Evolutionary conservation across 2,888 invertebrate genomes (phyloP), one percentile per base, ranked within the genome.

Genomic region (Scaptomyza cyrtandrae): DNA sequence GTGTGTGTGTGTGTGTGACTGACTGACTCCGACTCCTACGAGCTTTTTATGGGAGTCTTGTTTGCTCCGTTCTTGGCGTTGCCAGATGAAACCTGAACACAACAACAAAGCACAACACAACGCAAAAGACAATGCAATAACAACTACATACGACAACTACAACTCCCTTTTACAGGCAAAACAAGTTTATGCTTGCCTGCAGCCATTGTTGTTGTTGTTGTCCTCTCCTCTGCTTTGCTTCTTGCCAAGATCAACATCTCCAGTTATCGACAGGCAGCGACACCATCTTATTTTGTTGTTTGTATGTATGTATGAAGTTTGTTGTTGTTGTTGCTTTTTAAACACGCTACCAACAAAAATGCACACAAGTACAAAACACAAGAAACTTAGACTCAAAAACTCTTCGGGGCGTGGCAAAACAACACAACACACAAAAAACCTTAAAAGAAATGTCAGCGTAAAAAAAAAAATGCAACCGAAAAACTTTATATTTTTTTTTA

Each of bases 101-200:
- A 50, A 50, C 24, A 24, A 5, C 24, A 24, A 24, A 24, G 3
- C 14, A 39, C 16, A 88, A 83, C 83, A 87, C 78, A 81, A 87
- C 80, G 75, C 71, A 78, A 64, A 66, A 84, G 85, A 87, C 89
- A 85, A 89, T 86, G 78, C 84, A 74, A 80, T 73, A 84, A 70
- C 77, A 72, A 67, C 79, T 66, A 54, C 76, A 62, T 31, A 67
- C 61, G 62, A 53, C 52, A 64, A 55, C 83, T 53, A 64, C 80
- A 80, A 84, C 78, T 84, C 89, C 84, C 85, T 83, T 80, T 88
- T 86, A 88, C 70, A 83, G 88, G 88, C 83, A 79, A 80, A 88
- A 90, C 88, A 90, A 89, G 89, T 87, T 90, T 84, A 60, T 73
- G 75, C 71, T 75, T 75, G 88, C 75, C 71, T 39, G 72, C 71